Percentiles rank a stretch among this genome's conserved stretches.
These are phyloP conservation scores for Mactra quadrangularis DNA, from an alignment of 1,140 invertebrate species.

Conservation along the genomic window DNA sequence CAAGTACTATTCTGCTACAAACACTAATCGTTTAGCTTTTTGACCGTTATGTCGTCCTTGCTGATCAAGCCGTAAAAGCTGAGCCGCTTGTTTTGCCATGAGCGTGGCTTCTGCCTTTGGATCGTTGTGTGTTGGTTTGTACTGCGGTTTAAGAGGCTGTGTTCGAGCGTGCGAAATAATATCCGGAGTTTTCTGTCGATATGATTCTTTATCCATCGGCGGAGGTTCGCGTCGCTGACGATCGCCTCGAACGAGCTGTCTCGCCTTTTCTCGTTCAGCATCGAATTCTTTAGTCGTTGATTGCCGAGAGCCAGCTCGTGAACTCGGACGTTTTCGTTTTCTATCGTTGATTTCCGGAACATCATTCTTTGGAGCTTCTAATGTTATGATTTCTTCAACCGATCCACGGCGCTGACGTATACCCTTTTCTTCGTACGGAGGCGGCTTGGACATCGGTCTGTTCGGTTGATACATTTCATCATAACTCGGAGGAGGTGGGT, in stretches of 20 bases:
- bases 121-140: constrained; percentile 42
- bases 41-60: constrained; percentile 45
- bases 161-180: constrained; percentile 41
- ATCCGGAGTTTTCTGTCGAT: constrained; percentile 27
- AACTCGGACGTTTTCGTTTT: constrained; percentile 15
- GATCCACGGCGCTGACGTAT: constrained; percentile 36
- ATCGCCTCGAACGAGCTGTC: constrained; percentile 50
- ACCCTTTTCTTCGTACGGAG: constrained; percentile 54
- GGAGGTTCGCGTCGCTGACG: constrained; percentile 22
- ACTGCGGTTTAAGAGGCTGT: constrained; percentile 31
- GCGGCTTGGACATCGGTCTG: constrained; percentile 51
- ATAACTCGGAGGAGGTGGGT: constrained; percentile 52
- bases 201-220: background rate
- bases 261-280: constrained; percentile 37
- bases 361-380: background rate
- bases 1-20: constrained; percentile 66
- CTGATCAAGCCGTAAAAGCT: constrained; percentile 61
- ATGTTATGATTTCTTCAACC: constrained; percentile 52
- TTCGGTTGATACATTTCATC: constrained; percentile 51
- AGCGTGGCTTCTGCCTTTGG: constrained; percentile 39
- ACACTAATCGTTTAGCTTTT: constrained; percentile 64
- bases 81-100: constrained; percentile 65
- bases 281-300: background rate
- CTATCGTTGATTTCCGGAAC: constrained; percentile 23
- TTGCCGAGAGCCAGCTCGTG: background rate